Evolutionary conservation across 2,113 vertebrate genomes (phyloP).

Genomic region (Tyto alba): DNA sequence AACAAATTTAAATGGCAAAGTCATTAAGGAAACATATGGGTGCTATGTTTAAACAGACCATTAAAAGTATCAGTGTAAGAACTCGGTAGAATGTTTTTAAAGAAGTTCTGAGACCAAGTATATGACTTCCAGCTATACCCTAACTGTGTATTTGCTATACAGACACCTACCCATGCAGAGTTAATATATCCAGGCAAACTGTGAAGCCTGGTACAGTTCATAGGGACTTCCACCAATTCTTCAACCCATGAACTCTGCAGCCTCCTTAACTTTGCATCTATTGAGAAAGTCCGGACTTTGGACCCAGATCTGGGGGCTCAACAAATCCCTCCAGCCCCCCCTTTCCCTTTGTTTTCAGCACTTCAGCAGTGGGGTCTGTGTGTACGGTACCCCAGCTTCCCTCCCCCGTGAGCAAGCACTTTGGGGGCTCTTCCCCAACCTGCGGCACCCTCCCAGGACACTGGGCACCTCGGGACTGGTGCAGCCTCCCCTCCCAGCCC

Average conservation of each 20-base stretch:
- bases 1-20: background rate
- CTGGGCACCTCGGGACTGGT: fast-evolving
- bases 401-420: background rate
- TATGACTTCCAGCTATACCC: background rate
- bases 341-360: background rate
- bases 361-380: fast-evolving
- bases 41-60: background rate
- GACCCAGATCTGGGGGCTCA: background rate
- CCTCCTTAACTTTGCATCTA: background rate
- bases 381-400: fast-evolving
- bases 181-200: background rate
- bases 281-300: background rate
- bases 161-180: background rate
- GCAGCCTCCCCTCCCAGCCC: background rate
- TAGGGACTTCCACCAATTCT: background rate
- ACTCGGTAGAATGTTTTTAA: background rate
- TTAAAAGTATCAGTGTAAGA: background rate
- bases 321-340: background rate
- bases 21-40: background rate
- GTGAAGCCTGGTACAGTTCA: background rate
- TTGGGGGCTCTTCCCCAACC: background rate
- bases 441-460: background rate
- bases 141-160: background rate
- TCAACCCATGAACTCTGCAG: background rate
- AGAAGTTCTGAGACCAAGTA: background rate